Conservation (phyloP, 2,113 vertebrate genomes). For the Chloroceryle aenea region DNA sequence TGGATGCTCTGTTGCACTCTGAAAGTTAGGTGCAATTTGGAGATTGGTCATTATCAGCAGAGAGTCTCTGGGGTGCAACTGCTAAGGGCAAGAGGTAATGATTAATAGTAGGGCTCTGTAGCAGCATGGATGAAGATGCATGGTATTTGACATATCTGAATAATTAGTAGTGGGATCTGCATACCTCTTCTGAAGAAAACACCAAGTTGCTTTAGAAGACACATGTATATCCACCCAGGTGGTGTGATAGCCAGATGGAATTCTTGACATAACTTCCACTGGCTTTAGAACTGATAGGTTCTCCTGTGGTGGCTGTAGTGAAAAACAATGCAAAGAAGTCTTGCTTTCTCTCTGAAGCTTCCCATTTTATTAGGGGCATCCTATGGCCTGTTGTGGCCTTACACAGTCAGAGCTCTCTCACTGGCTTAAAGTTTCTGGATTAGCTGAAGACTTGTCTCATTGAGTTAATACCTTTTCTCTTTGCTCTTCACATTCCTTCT, state of each 20-base stretch:
- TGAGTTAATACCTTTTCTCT: background rate
- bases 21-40: background rate
- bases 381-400: background rate
- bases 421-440: background rate
- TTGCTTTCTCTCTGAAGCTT: background rate
- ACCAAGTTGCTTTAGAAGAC: background rate
- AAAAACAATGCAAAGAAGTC: background rate
- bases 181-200: background rate
- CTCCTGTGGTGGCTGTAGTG: background rate
- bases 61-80: slow-evolving; percentile 7
- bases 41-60: background rate
- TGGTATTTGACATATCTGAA: background rate
- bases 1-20: slow-evolving; percentile 2
- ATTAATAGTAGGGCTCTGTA: background rate
- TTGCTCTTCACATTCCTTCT: slow-evolving; percentile 4
- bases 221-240: background rate
- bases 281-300: background rate
- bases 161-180: background rate
- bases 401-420: background rate
- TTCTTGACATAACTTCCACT: background rate
- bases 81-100: background rate
- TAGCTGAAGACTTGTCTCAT: background rate
- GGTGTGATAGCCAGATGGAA: background rate
- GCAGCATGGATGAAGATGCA: background rate
- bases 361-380: background rate